Percentiles rank a stretch among this genome's conserved stretches.
Conservation (phyloP, 1,140 invertebrate species). For the Dreissena rostriformis region DNA sequence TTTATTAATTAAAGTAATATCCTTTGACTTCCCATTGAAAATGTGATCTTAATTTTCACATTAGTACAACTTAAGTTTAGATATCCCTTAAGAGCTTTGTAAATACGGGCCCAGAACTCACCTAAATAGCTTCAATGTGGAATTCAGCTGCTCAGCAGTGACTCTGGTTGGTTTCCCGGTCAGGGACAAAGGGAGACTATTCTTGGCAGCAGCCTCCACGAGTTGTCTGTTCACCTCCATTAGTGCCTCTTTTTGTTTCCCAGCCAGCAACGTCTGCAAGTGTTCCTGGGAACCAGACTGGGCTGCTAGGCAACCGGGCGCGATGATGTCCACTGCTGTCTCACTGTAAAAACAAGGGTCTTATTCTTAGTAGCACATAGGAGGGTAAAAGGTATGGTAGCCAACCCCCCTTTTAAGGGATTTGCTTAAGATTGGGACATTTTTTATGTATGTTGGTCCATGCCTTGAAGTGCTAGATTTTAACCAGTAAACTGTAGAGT, state of each 20-base stretch:
- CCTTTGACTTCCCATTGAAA: neutral
- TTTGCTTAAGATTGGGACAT: no score
- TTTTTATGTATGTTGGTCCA: no score
- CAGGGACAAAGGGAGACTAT: conserved; percentile 72
- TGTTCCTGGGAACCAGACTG: conserved; percentile 48
- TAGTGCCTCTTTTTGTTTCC: conserved; percentile 74
- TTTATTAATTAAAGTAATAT: no score
- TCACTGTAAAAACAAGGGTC: conserved; percentile 21
- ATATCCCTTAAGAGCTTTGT: neutral
- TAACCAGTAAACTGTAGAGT: no score
- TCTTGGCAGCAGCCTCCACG: conserved; percentile 71
- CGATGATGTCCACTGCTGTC: conserved; percentile 38
- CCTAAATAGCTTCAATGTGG: conserved; percentile 72
- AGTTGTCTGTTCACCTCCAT: conserved; percentile 76
- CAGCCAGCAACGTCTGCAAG: conserved; percentile 59
- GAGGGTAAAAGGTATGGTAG: no score
- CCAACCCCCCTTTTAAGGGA: no score
- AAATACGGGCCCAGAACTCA: conserved; percentile 48
- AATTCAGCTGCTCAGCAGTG: conserved; percentile 69
- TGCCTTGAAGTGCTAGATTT: no score
- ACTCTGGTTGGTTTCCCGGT: conserved; percentile 68
- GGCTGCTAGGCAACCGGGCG: conserved; percentile 68
- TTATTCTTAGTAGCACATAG: no score
- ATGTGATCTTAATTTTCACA: neutral
- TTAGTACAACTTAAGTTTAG: neutral